Base-by-base conservation (phyloP, 1,140 invertebrate species). In the Rhopalosiphum padi region DNA sequence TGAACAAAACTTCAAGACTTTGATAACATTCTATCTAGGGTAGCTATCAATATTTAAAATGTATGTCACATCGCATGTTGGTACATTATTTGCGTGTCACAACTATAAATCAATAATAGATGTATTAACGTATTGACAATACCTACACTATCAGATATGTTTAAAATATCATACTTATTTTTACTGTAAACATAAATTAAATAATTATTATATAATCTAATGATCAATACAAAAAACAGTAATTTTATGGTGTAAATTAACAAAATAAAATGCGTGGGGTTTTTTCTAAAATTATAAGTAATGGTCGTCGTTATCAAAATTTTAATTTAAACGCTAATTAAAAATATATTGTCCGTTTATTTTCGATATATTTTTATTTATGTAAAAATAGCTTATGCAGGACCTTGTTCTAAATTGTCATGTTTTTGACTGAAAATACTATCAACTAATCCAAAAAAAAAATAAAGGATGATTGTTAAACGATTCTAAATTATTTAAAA, bases 41-140 rank as follows among this genome's bases (percentile, higher is more conserved):
- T 77, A 3, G 60, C 60, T 77, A 77, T 77, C 30, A n/a, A 77
- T 77, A n/a, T 77, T 77, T 77, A 77, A 77, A 77, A 77, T 77
- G 60, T 77, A 77, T 77, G 60, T 77, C 30, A 77, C 60, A 77
- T 77, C 30, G 60, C 60, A n/a, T 77, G 60, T 77, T 77, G 60
- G 60, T n/a, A 35, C 60, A 77, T 77, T 77, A 35, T 77, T 77
- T 77, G 60, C 60, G 60, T n/a, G 60, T 68, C 60, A 77, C 60
- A 77, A 77, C n/a, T 77, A 77, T 77, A 77, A 77, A 77, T 77
- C 60, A 77, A 77, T 77, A 77, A 51, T n/a, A n/a, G n/a, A 41
- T 41, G 15, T n/a, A 77, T n/a, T 77, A 77, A 77, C 30, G 15
- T 77, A n/a, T 77, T 77, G 15, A 77, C 60, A n/a, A 77, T 77